Percentiles rank a stretch among this genome's conserved stretches.
These are phyloP conservation scores for Henricia sp. DNA, from an alignment of 53 echinoderm and acorn worm genomes.

Conservation along the genomic window DNA sequence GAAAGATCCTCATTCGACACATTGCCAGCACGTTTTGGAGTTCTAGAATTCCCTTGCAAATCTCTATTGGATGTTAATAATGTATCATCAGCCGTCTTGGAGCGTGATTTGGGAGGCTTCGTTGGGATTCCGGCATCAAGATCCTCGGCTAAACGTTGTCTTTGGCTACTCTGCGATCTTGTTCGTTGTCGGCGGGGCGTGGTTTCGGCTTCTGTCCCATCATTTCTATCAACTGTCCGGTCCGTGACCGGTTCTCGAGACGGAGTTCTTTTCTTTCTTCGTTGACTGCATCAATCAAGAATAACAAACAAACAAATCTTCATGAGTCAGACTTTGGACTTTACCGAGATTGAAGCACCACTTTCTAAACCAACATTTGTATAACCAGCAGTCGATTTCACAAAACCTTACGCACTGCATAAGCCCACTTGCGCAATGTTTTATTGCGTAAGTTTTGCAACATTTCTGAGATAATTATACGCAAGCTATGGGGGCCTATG, in stretches of 20 bases:
- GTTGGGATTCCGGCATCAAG: conserved; percentile 43
- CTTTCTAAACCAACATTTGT: no score
- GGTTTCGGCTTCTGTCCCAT: conserved; percentile 36
- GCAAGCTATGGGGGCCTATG: no score
- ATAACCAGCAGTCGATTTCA: no score
- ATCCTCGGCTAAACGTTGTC: conserved; percentile 15
- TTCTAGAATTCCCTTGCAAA: conserved; percentile 3
- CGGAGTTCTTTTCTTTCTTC: conserved; percentile 69
- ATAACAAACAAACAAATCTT: no score
- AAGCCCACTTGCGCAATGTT: no score
- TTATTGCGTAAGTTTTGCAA: no score
- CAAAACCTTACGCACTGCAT: no score
- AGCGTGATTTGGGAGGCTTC: conserved; percentile 36
- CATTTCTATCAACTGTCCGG: conserved; percentile 16
- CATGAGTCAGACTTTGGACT: no score
- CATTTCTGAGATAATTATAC: no score
- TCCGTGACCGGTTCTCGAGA: conserved; percentile 42
- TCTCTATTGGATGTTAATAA: conserved; percentile 2
- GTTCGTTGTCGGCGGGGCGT: conserved; percentile 47
- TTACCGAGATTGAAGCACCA: no score
- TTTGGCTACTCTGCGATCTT: conserved; percentile 12
- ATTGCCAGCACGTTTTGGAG: conserved; percentile 4
- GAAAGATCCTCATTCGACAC: neutral
- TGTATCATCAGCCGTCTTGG: conserved; percentile 4
- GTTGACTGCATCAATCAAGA: conserved; percentile 60